These are phyloP conservation scores for Henricia sp. DNA, from an alignment of 53 echinoderm and acorn worm species.

Conservation along the genomic window DNA sequence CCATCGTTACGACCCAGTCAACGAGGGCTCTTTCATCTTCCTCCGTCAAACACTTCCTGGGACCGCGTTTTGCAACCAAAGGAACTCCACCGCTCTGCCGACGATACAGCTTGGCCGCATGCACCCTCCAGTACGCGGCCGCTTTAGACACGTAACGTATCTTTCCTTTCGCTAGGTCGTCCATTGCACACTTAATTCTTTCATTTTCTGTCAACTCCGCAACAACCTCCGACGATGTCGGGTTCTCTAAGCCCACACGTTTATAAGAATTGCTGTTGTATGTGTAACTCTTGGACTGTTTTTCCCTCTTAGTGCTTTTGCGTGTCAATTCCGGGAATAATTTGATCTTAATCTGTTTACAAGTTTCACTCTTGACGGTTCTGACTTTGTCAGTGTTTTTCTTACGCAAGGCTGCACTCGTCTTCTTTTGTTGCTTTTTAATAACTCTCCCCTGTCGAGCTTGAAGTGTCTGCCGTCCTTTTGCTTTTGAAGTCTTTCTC, in stretches of 20 bases:
- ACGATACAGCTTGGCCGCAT: slow-evolving; percentile 69
- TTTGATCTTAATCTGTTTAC: slow-evolving; percentile 9
- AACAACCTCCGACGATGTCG: slow-evolving; percentile 26
- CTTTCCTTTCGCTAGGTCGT: slow-evolving; percentile 56
- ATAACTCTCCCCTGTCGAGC: slow-evolving; percentile 29
- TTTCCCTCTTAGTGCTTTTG: neutral
- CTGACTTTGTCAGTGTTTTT: neutral
- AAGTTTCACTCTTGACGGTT: slow-evolving; percentile 2
- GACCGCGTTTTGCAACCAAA: slow-evolving; percentile 51
- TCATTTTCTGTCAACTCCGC: slow-evolving; percentile 57
- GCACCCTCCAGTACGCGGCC: slow-evolving; percentile 69
- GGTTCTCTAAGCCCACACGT: slow-evolving; percentile 33
- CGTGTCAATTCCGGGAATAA: neutral
- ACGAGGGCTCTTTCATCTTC: slow-evolving; percentile 67
- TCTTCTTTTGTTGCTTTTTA: slow-evolving; percentile 1
- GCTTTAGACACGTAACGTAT: slow-evolving; percentile 48
- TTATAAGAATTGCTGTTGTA: slow-evolving; percentile 28
- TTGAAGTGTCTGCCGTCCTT: neutral
- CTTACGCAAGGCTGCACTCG: neutral
- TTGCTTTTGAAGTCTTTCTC: neutral
- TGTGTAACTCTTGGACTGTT: neutral
- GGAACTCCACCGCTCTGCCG: slow-evolving; percentile 58
- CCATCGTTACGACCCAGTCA: slow-evolving; percentile 62
- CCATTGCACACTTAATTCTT: slow-evolving; percentile 62
- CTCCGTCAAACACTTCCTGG: slow-evolving; percentile 62